Evolutionary conservation across 2,888 invertebrate species (phyloP).

Genomic region (Andrena haemorrhoa): DNA sequence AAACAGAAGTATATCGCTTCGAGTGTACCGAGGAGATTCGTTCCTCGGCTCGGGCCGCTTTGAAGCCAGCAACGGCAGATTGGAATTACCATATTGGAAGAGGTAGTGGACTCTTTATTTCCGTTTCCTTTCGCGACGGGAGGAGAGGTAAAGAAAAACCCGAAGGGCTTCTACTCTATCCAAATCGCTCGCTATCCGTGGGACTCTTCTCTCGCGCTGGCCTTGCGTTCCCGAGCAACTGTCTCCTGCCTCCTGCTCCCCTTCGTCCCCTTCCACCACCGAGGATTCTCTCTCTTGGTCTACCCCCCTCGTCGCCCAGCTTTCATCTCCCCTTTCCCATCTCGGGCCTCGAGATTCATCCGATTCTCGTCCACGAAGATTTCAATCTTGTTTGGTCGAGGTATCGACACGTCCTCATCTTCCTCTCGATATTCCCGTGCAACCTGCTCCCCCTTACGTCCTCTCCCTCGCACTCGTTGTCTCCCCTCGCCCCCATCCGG

Average conservation of each 20-base stretch:
- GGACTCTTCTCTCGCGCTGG: constrained; percentile 48
- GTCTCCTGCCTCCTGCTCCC: constrained; percentile 33
- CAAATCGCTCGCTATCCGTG: constrained; percentile 42
- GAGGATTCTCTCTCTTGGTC: background rate
- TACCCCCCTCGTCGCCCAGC: constrained; percentile 25
- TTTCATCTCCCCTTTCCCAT: constrained; percentile 76
- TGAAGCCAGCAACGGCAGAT: constrained; percentile 76
- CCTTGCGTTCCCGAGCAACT: constrained; percentile 30
- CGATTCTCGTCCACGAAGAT: constrained; percentile 77
- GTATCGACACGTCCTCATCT: constrained; percentile 75
- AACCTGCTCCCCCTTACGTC: constrained; percentile 56
- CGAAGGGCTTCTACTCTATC: constrained; percentile 55
- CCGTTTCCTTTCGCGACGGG: constrained; percentile 70
- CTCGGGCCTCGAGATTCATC: constrained; percentile 72
- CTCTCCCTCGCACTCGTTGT: constrained; percentile 1
- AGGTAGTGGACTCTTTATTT: constrained; percentile 77
- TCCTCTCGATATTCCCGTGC: constrained; percentile 66
- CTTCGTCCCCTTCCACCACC: constrained; percentile 21
- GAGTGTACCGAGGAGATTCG: constrained; percentile 39
- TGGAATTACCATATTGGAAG: constrained; percentile 81
- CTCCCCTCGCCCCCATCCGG: constrained; percentile 25
- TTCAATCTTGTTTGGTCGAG: constrained; percentile 80
- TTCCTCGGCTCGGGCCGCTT: constrained; percentile 49
- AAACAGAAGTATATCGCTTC: background rate
- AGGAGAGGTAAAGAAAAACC: constrained; percentile 10